Evolutionary conservation across 2,888 invertebrate genomes (phyloP).

Genomic region (Caenorhabditis uteleia): DNA sequence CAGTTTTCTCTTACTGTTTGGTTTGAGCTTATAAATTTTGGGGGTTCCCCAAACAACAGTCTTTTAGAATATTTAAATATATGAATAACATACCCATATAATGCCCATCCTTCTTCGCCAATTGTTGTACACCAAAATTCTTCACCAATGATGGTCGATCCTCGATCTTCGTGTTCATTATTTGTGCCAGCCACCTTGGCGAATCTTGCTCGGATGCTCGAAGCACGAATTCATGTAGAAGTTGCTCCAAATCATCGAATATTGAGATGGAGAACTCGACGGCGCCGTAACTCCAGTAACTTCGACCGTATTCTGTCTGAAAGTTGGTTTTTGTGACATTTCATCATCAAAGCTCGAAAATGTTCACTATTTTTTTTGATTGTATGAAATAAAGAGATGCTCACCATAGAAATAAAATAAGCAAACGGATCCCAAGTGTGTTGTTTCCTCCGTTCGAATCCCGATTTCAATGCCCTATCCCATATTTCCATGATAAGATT

Average conservation of each 20-base stretch:
- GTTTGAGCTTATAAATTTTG: too few relatives aligned
- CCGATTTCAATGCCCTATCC: slow-evolving; percentile 37
- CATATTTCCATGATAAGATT: slow-evolving; percentile 47
- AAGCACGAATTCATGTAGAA: slow-evolving; percentile 33
- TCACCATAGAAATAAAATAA: slow-evolving; percentile 29
- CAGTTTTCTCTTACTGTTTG: too few relatives aligned
- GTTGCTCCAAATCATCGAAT: slow-evolving; percentile 53
- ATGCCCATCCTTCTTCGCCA: slow-evolving; percentile 19
- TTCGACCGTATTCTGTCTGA: slow-evolving; percentile 47
- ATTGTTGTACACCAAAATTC: slow-evolving; percentile 8
- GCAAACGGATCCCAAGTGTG: slow-evolving; percentile 19
- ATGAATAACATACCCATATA: slow-evolving; percentile 20
- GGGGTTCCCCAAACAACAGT: too few relatives aligned
- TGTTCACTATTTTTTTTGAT: background rate
- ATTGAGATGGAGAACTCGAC: slow-evolving; percentile 48
- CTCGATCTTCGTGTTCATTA: slow-evolving; percentile 18
- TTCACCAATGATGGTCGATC: slow-evolving; percentile 22
- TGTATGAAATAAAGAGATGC: background rate
- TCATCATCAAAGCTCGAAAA: too few relatives aligned
- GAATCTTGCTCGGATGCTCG: slow-evolving; percentile 25
- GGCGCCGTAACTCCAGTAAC: slow-evolving; percentile 54
- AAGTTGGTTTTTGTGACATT: background rate
- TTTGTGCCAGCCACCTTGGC: slow-evolving; percentile 23
- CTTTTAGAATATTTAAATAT: too few relatives aligned
- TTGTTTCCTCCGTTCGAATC: slow-evolving; percentile 22